Evolutionary conservation across 2,888 invertebrate genomes (phyloP).

Genomic region (Cheilosia soror): DNA sequence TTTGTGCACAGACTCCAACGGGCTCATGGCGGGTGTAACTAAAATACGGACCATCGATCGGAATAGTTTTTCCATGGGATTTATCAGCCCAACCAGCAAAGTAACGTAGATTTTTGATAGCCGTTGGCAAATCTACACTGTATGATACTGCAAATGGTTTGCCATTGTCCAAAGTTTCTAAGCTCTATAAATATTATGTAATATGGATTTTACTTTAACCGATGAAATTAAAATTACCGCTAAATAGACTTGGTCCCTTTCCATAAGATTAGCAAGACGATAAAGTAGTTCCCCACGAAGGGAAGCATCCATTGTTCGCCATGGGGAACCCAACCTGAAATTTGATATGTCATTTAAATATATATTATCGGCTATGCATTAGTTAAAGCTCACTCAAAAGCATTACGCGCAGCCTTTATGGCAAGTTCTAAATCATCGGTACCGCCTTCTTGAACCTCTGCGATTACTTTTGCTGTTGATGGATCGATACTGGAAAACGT

Average conservation of each 20-base stretch:
- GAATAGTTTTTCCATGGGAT: constrained; percentile 90
- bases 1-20: constrained; percentile 97
- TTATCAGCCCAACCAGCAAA: constrained; percentile 98
- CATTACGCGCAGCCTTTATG: constrained; percentile 90
- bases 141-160: constrained; percentile 92
- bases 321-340: constrained; percentile 88
- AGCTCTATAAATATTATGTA: constrained; percentile 85
- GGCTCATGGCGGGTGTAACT: constrained; percentile 95
- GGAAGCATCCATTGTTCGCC: constrained; percentile 95
- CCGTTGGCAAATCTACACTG: constrained; percentile 87
- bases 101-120: constrained; percentile 89
- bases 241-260: constrained; percentile 90
- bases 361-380: background rate
- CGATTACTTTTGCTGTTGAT: constrained; percentile 90
- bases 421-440: constrained; percentile 91
- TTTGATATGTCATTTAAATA: too few relatives aligned
- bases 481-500: constrained; percentile 95
- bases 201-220: background rate
- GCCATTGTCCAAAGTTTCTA: constrained; percentile 98
- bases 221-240: constrained; percentile 85
- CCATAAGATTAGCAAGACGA: constrained; percentile 92
- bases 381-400: constrained; percentile 87
- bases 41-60: constrained; percentile 92
- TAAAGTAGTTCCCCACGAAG: constrained; percentile 90
- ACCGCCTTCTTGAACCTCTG: constrained; percentile 91